Conservation (phyloP, 2,888 invertebrate species). For the Drosophila multiciliata region DNA sequence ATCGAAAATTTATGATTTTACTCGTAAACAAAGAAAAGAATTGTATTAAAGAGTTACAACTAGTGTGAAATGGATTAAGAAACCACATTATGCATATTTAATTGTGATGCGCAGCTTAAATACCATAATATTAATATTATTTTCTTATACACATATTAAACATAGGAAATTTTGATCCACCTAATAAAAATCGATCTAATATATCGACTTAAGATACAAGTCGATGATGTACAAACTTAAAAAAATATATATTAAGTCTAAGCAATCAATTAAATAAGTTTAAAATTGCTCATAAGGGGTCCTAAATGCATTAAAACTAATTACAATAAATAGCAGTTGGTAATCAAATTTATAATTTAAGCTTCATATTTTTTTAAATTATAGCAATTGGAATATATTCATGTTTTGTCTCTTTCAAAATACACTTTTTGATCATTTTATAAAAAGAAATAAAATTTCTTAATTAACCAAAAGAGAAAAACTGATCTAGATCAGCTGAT, state of each 20-base stretch:
- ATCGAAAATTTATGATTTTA: not conserved
- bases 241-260: not conserved
- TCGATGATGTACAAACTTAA: not conserved
- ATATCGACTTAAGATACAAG: not conserved
- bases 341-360: not conserved
- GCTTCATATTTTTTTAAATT: not conserved
- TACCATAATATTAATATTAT: not conserved
- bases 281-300: not conserved
- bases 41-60: not conserved
- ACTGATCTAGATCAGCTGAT: not conserved
- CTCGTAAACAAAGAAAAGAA: not conserved
- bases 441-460: not conserved
- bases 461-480: not conserved
- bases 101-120: not conserved
- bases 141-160: not conserved
- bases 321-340: not conserved
- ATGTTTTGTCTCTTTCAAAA: not conserved
- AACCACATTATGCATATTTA: not conserved
- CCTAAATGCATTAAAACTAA: not conserved
- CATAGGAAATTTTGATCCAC: not conserved
- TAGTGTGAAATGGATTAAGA: not conserved
- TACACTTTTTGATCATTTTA: not conserved
- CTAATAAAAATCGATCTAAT: not conserved
- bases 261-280: not conserved
- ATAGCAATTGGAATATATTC: not conserved